Percentiles rank a stretch among this genome's conserved stretches.
Evolutionary conservation across 2,888 invertebrate genomes (phyloP).

Genomic region (Drosophila picticornis): DNA sequence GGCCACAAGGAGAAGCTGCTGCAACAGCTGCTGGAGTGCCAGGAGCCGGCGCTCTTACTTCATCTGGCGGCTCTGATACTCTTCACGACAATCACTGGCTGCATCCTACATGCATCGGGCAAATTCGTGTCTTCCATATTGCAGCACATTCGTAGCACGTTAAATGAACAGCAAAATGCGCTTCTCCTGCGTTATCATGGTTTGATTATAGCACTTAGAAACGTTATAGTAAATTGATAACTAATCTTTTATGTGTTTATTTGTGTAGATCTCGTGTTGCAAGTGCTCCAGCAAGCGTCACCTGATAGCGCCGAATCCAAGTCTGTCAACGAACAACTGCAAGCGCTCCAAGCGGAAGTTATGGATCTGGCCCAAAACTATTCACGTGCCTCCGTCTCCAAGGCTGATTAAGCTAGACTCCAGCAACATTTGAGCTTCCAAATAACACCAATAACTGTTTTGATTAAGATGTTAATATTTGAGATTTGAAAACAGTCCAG

Average conservation of each 20-base stretch:
- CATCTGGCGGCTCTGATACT: conserved; percentile 92
- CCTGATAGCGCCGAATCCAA: conserved; percentile 86
- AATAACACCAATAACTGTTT: neutral
- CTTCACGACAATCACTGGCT: conserved; percentile 92
- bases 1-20: conserved; percentile 93
- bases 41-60: conserved; percentile 92
- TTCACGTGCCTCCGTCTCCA: conserved; percentile 80
- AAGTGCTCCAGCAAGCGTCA: conserved; percentile 87
- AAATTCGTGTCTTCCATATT: conserved; percentile 95
- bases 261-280: conserved; percentile 88
- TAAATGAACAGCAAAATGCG: conserved; percentile 89
- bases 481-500: neutral
- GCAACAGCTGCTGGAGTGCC: conserved; percentile 90
- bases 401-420: conserved; percentile 69
- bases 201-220: conserved; percentile 80
- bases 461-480: neutral
- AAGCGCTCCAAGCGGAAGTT: conserved; percentile 69
- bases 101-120: conserved; percentile 96
- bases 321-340: conserved; percentile 84
- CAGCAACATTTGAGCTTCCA: neutral
- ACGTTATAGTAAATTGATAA: neutral
- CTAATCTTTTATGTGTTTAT: conserved; percentile 1
- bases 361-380: conserved; percentile 77
- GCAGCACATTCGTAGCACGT: conserved; percentile 89
- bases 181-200: conserved; percentile 92